Evolutionary conservation across 2,888 invertebrate genomes (phyloP), one percentile per base, ranked within the genome.

Genomic region (Drosophila multiciliata): DNA sequence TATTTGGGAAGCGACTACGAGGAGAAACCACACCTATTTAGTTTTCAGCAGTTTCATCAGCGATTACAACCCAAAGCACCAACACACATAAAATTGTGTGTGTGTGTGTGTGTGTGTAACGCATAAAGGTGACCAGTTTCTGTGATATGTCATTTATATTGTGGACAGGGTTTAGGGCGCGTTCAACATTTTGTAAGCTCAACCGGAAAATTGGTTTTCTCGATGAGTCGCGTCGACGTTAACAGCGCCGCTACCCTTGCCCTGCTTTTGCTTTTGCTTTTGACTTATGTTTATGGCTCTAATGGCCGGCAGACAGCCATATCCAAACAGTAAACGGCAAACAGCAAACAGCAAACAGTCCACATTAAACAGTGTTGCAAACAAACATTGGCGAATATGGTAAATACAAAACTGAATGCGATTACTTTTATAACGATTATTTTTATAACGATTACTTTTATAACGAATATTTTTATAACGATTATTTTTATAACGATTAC

Each of bases 131-230:
- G 89, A 88, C 85, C 85, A 85, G 85, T 85, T 77, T 74, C 66
- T 71, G 77, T 87, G 80, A 88, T 87, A 85, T 84, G 79, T 86
- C 86, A 88, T 89, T 89, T 87, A 83, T 89, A 61, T 80, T 78
- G 75, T 80, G 74, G 82, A 78, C 66, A 66, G 57, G 42, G 57
- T 57, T 57, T 73, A 67, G 72, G 82, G 73, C 79, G 73, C 73
- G 75, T 68, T 80, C 80, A 66, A 73, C 79, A 83, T 80, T 78
- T 78, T 76, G 82, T 83, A 83, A 85, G 87, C 80, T 83, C 82
- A 87, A 88, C 83, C 83, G 87, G 88, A 89, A 89, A 89, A 89
- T 89, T 89, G 79, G 82, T 88, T 89, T 88, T 89, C 88, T 80
- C 81, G 65, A 70, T 81, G 87, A 73, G 67, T 66, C 52, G 49